phyloP scores from a whole-genome alignment of 2,113 vertebrate species.

The Heterocephalus glaber region DNA sequence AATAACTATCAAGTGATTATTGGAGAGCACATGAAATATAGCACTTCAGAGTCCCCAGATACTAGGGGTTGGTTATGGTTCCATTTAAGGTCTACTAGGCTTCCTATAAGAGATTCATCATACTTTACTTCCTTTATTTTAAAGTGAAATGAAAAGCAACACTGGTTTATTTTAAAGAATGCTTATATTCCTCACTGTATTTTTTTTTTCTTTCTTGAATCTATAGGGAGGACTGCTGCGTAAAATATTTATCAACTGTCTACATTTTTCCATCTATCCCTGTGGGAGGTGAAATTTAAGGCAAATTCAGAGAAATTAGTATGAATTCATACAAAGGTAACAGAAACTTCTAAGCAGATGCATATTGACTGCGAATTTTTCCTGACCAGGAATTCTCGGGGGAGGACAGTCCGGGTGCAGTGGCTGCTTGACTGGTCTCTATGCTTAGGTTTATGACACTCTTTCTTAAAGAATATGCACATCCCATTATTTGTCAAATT shows the following conservation, averaged over 20 bases:
- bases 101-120: not conserved
- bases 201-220: not conserved
- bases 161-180: constrained; percentile 20
- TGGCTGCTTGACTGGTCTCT: not conserved
- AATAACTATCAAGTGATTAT: not conserved
- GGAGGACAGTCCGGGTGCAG: not conserved
- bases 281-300: not conserved
- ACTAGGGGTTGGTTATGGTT: not conserved
- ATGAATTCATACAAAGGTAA: not conserved
- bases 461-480: not conserved
- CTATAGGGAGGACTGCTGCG: not conserved
- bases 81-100: not conserved
- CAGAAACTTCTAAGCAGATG: not conserved
- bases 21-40: not conserved
- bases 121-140: not conserved
- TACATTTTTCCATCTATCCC: not conserved
- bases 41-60: not conserved
- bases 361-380: not conserved
- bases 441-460: not conserved
- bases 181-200: not conserved
- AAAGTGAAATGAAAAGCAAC: not conserved
- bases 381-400: not conserved
- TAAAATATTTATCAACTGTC: constrained; percentile 28
- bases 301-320: not conserved
- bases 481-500: not conserved